Evolutionary conservation across 2,113 vertebrate species (phyloP).

Genomic region (Amblyopsis rosae): DNA sequence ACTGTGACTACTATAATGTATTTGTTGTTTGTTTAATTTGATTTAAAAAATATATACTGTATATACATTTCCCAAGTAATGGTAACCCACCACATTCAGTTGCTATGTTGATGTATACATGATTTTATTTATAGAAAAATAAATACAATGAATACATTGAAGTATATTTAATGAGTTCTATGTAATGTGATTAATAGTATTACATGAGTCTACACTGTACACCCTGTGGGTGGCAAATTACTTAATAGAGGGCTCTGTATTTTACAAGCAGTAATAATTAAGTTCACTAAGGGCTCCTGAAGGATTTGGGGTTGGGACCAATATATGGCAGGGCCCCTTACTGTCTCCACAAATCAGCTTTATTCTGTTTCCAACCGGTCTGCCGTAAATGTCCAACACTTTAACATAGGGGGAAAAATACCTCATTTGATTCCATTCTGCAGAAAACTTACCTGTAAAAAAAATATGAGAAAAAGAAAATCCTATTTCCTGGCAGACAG

Average conservation of each 20-base stretch:
- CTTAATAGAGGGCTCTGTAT: constrained; percentile 63
- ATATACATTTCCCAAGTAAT: too few species aligned
- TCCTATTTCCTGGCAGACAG: constrained; percentile 71
- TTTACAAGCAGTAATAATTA: constrained; percentile 67
- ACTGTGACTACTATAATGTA: too few species aligned
- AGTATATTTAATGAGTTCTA: constrained; percentile 33
- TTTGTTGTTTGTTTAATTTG: too few species aligned
- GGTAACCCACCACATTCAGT: too few species aligned
- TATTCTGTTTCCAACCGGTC: constrained; percentile 65
- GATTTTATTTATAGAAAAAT: not conserved
- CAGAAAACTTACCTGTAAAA: constrained; percentile 71
- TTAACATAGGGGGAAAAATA: constrained; percentile 68
- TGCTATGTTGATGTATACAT: not conserved
- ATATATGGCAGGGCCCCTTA: constrained; percentile 56
- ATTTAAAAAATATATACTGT: too few species aligned
- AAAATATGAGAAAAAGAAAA: constrained; percentile 51
- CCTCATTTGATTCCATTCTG: constrained; percentile 76
- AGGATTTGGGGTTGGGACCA: constrained; percentile 48
- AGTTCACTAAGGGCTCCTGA: constrained; percentile 55
- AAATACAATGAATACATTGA: constrained; percentile 52
- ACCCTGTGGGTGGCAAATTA: constrained; percentile 63
- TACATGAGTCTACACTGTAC: constrained; percentile 46
- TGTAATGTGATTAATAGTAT: constrained; percentile 59
- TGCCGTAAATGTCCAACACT: constrained; percentile 60
- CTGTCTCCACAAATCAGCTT: constrained; percentile 57